phyloP scores from a whole-genome alignment of 2,797 vertebrate species.

The Cyprinella venusta region DNA sequence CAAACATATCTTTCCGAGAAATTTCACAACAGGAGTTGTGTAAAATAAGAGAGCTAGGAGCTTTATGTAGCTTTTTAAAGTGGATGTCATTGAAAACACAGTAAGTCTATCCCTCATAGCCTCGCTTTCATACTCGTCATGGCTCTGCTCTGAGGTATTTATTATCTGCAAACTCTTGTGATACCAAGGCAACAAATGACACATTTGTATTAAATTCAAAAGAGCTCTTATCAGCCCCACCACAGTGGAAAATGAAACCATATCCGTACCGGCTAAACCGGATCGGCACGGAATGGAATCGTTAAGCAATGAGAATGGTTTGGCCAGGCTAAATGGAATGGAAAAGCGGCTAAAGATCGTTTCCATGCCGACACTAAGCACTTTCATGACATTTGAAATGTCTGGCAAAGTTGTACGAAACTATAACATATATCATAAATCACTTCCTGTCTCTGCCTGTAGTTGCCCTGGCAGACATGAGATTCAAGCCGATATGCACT shows the following conservation, averaged over 20 bases:
- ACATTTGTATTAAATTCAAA: neutral
- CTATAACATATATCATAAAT: neutral
- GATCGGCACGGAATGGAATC: neutral
- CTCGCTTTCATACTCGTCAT: too few relatives aligned
- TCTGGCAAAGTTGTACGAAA: constrained; percentile 3
- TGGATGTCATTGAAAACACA: too few relatives aligned
- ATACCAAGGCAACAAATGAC: neutral
- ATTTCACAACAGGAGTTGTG: too few relatives aligned
- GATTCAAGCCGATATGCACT: constrained; percentile 20
- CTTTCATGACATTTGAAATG: neutral
- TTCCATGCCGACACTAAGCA: neutral
- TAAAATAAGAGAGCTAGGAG: too few relatives aligned
- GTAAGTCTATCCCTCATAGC: too few relatives aligned
- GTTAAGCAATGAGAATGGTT: neutral
- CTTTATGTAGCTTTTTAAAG: too few relatives aligned
- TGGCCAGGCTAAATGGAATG: neutral
- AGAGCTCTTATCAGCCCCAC: neutral
- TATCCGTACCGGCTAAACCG: neutral
- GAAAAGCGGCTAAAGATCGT: neutral
- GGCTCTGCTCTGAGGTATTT: neutral
- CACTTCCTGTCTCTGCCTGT: neutral
- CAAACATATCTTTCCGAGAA: too few relatives aligned
- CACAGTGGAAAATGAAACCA: neutral
- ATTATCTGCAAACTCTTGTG: neutral
- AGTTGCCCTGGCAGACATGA: neutral